Percentiles rank a stretch among this genome's conserved stretches.
phyloP scores from a whole-genome alignment of 2,797 vertebrate genomes.

The Trachurus trachurus region DNA sequence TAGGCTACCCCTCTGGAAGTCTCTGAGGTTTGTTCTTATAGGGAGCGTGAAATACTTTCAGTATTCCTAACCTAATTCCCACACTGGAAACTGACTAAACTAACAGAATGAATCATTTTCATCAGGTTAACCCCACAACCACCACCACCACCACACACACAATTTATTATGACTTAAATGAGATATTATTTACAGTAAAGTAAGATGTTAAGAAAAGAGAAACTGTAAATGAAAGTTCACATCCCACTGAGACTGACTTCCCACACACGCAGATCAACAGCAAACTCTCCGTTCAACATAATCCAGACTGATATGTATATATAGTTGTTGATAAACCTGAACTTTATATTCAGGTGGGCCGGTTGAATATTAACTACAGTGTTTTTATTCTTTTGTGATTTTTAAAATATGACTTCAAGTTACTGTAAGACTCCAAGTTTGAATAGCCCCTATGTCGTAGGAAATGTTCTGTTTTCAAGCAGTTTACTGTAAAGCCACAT shows the following conservation, averaged over 20 bases:
- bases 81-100: background rate
- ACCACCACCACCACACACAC: too few species aligned
- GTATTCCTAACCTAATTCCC: background rate
- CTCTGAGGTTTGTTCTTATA: background rate
- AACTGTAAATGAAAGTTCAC: background rate
- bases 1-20: background rate
- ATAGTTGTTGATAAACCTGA: background rate
- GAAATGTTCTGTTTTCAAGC: too few species aligned
- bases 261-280: background rate
- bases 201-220: background rate
- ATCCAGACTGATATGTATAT: background rate
- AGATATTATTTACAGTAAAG: background rate
- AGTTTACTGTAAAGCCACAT: background rate
- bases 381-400: too few species aligned
- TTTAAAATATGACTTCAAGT: too few species aligned
- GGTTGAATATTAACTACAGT: too few species aligned
- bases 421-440: too few species aligned
- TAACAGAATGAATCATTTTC: too few species aligned
- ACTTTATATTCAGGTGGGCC: background rate
- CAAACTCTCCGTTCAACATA: background rate
- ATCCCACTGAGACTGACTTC: conserved; percentile 3
- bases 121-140: too few species aligned
- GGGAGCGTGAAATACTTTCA: background rate
- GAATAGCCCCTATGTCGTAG: too few species aligned
- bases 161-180: background rate